Evolutionary conservation across 1,140 invertebrate genomes (phyloP).

Genomic region (Lanistes nyassanus): DNA sequence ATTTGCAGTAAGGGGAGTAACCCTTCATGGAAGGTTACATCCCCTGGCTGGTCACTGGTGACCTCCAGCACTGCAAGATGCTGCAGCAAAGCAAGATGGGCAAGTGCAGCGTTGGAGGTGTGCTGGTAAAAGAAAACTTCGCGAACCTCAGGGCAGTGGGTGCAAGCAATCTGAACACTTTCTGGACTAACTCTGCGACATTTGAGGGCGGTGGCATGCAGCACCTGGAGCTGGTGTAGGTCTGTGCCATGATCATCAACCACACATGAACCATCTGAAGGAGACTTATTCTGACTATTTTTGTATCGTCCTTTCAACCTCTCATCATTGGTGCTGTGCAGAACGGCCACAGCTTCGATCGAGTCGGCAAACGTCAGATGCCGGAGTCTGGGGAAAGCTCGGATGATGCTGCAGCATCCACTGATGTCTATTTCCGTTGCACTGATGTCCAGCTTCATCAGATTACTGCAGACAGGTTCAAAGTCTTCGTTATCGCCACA

Average conservation of each 20-base stretch:
- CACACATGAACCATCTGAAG: background rate
- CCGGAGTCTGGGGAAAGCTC: constrained; percentile 7
- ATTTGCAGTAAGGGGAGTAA: constrained; percentile 11
- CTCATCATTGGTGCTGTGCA: background rate
- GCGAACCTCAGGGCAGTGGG: constrained; percentile 8
- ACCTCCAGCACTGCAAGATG: constrained; percentile 27
- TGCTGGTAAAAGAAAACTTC: constrained; percentile 28
- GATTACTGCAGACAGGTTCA: constrained; percentile 8
- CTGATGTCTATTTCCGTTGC: constrained; percentile 21
- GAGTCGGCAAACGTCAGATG: constrained; percentile 18
- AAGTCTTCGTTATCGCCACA: constrained; percentile 11
- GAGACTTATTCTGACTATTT: background rate
- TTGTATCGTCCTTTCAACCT: background rate
- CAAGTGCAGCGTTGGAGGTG: constrained; percentile 5
- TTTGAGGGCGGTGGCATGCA: constrained; percentile 23
- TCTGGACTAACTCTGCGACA: constrained; percentile 22
- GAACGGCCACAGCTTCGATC: constrained; percentile 21
- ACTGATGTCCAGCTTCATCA: constrained; percentile 25
- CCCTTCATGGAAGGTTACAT: constrained; percentile 28
- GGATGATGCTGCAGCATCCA: constrained; percentile 12
- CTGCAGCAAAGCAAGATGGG: constrained; percentile 7
- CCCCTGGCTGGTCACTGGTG: constrained; percentile 22
- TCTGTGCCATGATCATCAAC: background rate
- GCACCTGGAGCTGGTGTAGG: constrained; percentile 13
- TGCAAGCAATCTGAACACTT: constrained; percentile 11